Conservation (phyloP, 2,888 invertebrate species). For the Drosophila putrida region DNA sequence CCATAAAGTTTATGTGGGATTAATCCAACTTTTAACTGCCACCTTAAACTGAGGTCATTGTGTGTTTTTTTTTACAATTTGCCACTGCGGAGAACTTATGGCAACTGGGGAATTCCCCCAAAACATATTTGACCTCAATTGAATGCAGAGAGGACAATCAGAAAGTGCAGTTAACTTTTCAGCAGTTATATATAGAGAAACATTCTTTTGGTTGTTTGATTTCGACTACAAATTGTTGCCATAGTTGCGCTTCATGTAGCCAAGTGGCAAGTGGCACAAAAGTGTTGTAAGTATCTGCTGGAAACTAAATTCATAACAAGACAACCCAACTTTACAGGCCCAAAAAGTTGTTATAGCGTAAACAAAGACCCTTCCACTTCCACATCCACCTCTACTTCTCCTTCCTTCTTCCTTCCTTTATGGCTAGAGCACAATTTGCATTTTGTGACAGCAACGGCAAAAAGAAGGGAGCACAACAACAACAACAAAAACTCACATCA, state of each 20-base stretch:
- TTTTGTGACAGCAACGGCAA: conserved; percentile 43
- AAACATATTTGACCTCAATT: conserved; percentile 49
- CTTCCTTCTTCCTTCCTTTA: not conserved
- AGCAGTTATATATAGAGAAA: conserved; percentile 34
- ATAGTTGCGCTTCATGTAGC: conserved; percentile 61
- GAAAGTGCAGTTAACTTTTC: conserved; percentile 51
- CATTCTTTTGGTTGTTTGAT: conserved; percentile 55
- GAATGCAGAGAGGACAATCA: conserved; percentile 47
- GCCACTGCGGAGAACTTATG: not conserved
- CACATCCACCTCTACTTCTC: not conserved
- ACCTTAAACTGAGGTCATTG: not conserved
- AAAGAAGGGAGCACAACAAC: not conserved
- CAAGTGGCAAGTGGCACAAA: conserved; percentile 72
- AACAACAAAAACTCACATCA: conserved; percentile 39
- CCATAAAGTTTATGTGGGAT: not conserved
- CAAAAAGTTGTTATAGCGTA: conserved; percentile 66
- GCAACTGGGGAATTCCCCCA: conserved; percentile 35
- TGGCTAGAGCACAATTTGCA: conserved; percentile 67
- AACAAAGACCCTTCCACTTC: conserved; percentile 59
- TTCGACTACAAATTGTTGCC: conserved; percentile 63
- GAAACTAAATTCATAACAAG: conserved; percentile 75
- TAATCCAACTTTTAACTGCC: not conserved
- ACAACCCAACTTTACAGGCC: conserved; percentile 33
- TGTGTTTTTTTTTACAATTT: not conserved
- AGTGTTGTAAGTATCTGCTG: conserved; percentile 69